Evolutionary conservation across 2,797 vertebrate species (phyloP).

Genomic region (Phalanger gymnotis): DNA sequence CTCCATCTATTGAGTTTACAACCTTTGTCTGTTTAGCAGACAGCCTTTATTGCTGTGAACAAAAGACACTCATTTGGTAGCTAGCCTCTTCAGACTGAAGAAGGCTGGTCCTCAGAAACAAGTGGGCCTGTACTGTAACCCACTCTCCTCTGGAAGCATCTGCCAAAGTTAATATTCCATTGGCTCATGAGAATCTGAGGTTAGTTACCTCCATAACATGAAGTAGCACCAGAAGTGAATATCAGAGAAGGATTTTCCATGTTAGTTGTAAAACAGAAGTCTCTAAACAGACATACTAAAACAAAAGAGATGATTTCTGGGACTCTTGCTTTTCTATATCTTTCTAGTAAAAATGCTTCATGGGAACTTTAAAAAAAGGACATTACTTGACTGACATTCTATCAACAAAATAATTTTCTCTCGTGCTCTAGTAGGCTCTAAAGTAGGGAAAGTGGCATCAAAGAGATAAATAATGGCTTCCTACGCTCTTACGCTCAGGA

Average conservation of each 20-base stretch:
- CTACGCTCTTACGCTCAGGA: neutral
- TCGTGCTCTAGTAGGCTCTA: neutral
- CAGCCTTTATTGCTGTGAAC: neutral
- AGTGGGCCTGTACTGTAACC: neutral
- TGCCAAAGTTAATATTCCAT: neutral
- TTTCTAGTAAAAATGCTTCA: neutral
- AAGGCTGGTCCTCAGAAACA: neutral
- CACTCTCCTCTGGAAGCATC: neutral
- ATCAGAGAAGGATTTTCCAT: neutral
- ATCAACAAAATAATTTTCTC: neutral
- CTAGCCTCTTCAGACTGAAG: neutral
- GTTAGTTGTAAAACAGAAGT: slow-evolving; percentile 1
- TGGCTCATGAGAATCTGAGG: neutral
- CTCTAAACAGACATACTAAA: slow-evolving; percentile 38
- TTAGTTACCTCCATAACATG: neutral
- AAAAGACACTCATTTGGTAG: neutral
- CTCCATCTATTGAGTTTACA: neutral
- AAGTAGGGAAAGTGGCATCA: neutral
- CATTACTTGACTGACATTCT: neutral
- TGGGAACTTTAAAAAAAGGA: neutral
- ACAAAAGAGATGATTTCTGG: neutral
- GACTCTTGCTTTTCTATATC: neutral
- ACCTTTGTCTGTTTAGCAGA: neutral
- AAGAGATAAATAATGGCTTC: slow-evolving; percentile 7
- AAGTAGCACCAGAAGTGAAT: neutral